Conservation (phyloP, 2,797 vertebrate genomes). For the Schizothorax lantsangensis region DNA sequence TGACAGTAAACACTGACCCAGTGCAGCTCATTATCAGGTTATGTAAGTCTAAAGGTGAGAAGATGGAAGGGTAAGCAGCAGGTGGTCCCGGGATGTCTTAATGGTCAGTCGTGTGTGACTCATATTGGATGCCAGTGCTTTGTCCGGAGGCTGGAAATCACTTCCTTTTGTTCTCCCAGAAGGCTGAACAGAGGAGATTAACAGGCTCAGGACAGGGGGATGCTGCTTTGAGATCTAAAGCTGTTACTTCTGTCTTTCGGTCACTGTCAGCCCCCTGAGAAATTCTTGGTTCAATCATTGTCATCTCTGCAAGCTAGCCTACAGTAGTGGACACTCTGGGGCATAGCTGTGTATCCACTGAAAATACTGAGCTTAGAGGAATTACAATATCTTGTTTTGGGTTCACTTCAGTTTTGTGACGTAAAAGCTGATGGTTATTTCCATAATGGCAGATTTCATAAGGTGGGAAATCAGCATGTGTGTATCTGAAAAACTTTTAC, state of each 20-base stretch:
- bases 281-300: slow-evolving; percentile 35
- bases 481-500: neutral
- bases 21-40: slow-evolving; percentile 15
- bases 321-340: neutral
- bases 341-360: neutral
- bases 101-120: slow-evolving; percentile 27
- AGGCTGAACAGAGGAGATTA: slow-evolving; percentile 48
- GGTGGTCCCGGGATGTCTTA: slow-evolving; percentile 14
- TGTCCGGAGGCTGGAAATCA: slow-evolving; percentile 24
- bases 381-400: neutral
- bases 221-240: slow-evolving; percentile 31
- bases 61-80: slow-evolving; percentile 12
- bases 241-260: slow-evolving; percentile 20
- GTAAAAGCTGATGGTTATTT: neutral
- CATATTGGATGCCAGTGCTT: slow-evolving; percentile 9
- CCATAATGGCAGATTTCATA: neutral
- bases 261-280: slow-evolving; percentile 6
- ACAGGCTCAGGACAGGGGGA: neutral
- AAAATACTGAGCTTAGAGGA: neutral
- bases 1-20: slow-evolving; percentile 14
- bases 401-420: neutral
- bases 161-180: slow-evolving; percentile 33
- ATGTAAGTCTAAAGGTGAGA: slow-evolving; percentile 15
- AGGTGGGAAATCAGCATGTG: neutral
- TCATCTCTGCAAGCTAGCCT: slow-evolving; percentile 1